Evolutionary conservation across 2,113 vertebrate species (phyloP).

Genomic region (Rhizomys pruinosus): DNA sequence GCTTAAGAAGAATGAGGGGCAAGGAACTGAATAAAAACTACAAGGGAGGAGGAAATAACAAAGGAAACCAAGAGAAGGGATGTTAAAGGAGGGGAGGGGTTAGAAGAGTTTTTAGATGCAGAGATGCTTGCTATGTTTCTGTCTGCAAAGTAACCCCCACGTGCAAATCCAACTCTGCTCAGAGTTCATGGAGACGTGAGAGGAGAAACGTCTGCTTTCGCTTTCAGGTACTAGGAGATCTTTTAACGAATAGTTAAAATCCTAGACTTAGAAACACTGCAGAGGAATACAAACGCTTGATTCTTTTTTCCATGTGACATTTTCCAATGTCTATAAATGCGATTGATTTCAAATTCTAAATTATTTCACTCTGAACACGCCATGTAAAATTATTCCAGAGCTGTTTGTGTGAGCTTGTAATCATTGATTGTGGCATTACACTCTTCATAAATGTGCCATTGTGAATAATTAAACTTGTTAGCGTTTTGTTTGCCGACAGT

Average conservation of each 20-base stretch:
- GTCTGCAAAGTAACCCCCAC: background rate
- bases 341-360: conserved; percentile 79
- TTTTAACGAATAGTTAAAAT: conserved; percentile 66
- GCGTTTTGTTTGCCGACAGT: conserved; percentile 75
- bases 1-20: too few species aligned
- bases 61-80: background rate
- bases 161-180: background rate
- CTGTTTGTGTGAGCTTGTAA: conserved; percentile 75
- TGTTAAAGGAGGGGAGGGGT: background rate
- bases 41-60: background rate
- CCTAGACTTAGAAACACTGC: conserved; percentile 8
- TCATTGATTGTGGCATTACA: conserved; percentile 77
- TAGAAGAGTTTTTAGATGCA: background rate
- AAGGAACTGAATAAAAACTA: background rate
- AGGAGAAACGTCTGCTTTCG: conserved; percentile 25
- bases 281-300: conserved; percentile 47
- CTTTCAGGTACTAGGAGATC: conserved; percentile 24
- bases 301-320: conserved; percentile 74
- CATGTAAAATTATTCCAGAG: conserved; percentile 69
- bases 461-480: conserved; percentile 78
- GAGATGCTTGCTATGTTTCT: background rate
- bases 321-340: conserved; percentile 75
- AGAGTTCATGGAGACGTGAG: conserved; percentile 59
- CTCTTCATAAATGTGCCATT: conserved; percentile 77
- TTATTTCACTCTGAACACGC: conserved; percentile 72